These are phyloP conservation scores for Eupithecia exiguata DNA, from an alignment of 2,888 invertebrate genomes.

Conservation along the genomic window DNA sequence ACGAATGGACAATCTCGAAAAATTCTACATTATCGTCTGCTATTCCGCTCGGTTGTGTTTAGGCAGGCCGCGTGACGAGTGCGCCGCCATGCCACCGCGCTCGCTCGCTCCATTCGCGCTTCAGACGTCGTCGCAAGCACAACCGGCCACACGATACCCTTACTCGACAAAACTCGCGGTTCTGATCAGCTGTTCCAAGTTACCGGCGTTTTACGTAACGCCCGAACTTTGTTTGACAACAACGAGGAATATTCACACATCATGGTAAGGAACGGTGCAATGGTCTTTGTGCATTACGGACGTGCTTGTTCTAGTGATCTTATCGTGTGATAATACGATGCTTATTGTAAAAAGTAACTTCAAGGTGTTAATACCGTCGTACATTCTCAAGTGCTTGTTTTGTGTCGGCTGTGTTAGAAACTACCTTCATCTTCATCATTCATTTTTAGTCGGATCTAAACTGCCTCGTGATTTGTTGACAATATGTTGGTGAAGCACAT, in stretches of 20 bases:
- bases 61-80: conserved; percentile 72
- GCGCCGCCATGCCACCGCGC: conserved; percentile 71
- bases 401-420: conserved; percentile 7
- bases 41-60: conserved; percentile 68
- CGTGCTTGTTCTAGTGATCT: conserved; percentile 60
- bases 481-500: conserved; percentile 25
- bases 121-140: conserved; percentile 69
- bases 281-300: conserved; percentile 67
- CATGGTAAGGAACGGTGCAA: conserved; percentile 78
- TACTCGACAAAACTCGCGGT: conserved; percentile 53
- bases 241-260: conserved; percentile 56
- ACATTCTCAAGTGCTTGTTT: conserved; percentile 21
- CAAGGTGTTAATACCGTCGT: conserved; percentile 31
- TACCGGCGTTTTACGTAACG: conserved; percentile 53
- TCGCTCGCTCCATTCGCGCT: conserved; percentile 76
- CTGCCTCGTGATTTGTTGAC: conserved; percentile 36
- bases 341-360: conserved; percentile 30
- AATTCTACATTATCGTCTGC: conserved; percentile 60
- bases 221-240: conserved; percentile 60
- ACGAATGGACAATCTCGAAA: conserved; percentile 75
- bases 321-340: conserved; percentile 42
- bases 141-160: conserved; percentile 60
- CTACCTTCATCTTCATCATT: conserved; percentile 21
- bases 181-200: conserved; percentile 74
- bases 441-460: conserved; percentile 9